These are phyloP conservation scores for Micromys minutus DNA, from an alignment of 2,113 vertebrate genomes.

Conservation along the genomic window DNA sequence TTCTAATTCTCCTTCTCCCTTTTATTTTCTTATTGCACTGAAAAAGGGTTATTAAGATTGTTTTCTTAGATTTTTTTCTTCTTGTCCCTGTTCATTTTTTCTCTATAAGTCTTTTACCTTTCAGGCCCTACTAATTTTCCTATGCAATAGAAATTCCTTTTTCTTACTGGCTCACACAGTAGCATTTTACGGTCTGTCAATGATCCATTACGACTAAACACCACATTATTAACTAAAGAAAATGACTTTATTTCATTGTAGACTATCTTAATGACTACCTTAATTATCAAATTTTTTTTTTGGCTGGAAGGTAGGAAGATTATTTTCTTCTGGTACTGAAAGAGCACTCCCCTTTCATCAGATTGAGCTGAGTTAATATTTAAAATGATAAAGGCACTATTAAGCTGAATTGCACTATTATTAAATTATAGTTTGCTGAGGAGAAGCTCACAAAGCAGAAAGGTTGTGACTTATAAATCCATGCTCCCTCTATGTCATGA, in stretches of 20 bases:
- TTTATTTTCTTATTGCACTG: not conserved
- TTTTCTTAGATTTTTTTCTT: not conserved
- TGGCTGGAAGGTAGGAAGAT: not conserved
- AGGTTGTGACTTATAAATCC: not conserved
- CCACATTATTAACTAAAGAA: not conserved
- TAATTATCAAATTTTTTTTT: not conserved
- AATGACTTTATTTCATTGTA: not conserved
- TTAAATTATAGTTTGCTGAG: not conserved
- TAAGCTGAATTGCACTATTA: constrained; percentile 7
- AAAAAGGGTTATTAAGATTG: not conserved
- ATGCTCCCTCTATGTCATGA: not conserved
- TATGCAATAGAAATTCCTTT: not conserved
- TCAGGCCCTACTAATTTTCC: not conserved
- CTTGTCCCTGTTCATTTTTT: not conserved
- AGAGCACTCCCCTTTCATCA: not conserved
- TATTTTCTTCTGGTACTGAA: not conserved
- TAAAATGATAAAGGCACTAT: constrained; percentile 2
- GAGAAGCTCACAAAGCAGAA: not conserved
- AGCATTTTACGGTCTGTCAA: not conserved
- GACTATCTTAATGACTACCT: not conserved
- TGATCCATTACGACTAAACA: not conserved
- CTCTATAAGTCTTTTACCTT: not conserved
- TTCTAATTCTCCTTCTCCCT: not conserved
- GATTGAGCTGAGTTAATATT: not conserved
- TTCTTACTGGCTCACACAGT: not conserved